Evolutionary conservation across 2,888 invertebrate genomes (phyloP), one percentile per base, ranked within the genome.

Genomic region (Pyrrhia umbra): DNA sequence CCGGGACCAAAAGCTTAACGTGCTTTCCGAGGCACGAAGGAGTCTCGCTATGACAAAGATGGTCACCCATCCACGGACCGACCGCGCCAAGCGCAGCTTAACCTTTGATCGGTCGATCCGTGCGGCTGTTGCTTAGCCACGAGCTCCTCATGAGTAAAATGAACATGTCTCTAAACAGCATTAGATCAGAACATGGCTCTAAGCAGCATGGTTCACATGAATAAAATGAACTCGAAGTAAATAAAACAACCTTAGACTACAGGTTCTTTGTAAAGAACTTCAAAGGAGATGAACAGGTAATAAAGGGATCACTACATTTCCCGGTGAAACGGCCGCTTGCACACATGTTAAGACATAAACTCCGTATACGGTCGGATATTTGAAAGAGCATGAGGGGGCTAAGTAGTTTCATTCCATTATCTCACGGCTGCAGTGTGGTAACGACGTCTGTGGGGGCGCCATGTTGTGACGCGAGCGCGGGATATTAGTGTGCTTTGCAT

Each of bases 391-490:
- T 39, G 73, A 68, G 67, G 60, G 59, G 66, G 70, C 59, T 76
- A 79, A 82, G 81, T 77, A 82, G 81, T 77, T 78, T 55, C 65
- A 73, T 79, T 78, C 68, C 77, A 80, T 81, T 82, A 83, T 82
- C 77, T 76, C 78, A 72, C 75, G 74, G 75, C 55, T 72, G 76
- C 81, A 77, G 69, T 66, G 73, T 75, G 73, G 77, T 77, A 68
- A 75, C 66, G 71, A 73, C 61, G 65, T 70, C 49, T 66, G 66
- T 77, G 54, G 6, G 43, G 78, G 42, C 16, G 21, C 75, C 75
- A 72, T 74, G 54, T 62, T 66, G 56, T 51, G 16, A 9, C 34
- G 37, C 13, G 8, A 43, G 13, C 5, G 0, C 15, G 16, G 50
- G 65, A 64, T 34, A 50, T 23, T 21, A 18, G 5, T n/a, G 15